phyloP scores from a whole-genome alignment of 2,888 invertebrate genomes.

The Timandra comae region DNA sequence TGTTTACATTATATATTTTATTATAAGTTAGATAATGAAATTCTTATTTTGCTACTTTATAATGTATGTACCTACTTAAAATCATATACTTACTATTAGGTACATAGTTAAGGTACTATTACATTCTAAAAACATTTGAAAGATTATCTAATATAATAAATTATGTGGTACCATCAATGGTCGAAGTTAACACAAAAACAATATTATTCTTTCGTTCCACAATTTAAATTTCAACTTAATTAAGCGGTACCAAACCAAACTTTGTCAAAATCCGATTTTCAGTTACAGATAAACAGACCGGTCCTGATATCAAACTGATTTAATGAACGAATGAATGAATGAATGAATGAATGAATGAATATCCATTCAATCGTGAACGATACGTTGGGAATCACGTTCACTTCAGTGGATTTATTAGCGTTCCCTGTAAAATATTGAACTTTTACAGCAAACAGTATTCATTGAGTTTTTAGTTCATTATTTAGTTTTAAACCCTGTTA shows the following conservation, averaged over 20 bases:
- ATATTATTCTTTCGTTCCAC: neutral
- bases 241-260: constrained; percentile 2
- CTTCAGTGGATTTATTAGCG: constrained; percentile 43
- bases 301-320: constrained; percentile 45
- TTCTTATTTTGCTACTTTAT: too few relatives aligned
- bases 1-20: too few relatives aligned
- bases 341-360: constrained; percentile 51
- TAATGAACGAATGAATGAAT: constrained; percentile 54
- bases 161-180: too few relatives aligned
- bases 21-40: too few relatives aligned
- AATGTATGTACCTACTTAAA: too few relatives aligned
- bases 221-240: constrained; percentile 7
- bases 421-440: constrained; percentile 23
- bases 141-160: too few relatives aligned
- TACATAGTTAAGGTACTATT: too few relatives aligned
- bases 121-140: too few relatives aligned
- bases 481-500: neutral
- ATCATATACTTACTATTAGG: too few relatives aligned
- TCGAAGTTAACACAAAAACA: neutral
- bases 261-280: constrained; percentile 3
- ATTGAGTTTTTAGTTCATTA: constrained; percentile 6
- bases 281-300: constrained; percentile 33
- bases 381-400: constrained; percentile 46
- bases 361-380: constrained; percentile 52
- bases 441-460: constrained; percentile 17